These are phyloP conservation scores for Leptopilina syphax DNA, from an alignment of 2,888 invertebrate genomes.

Conservation along the genomic window DNA sequence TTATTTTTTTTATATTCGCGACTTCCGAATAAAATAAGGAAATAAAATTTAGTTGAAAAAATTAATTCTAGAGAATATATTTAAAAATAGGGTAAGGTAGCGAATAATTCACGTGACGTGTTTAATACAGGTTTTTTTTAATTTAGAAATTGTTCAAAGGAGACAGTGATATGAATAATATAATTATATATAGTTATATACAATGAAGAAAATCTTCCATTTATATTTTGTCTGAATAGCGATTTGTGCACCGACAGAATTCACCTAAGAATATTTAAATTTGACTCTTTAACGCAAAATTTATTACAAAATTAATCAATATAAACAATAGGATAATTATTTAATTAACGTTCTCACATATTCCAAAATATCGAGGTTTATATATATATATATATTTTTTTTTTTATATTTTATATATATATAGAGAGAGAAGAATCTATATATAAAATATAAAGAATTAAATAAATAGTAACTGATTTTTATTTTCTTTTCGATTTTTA, in stretches of 20 bases:
- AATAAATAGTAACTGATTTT: constrained; percentile 17
- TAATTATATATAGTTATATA: constrained; percentile 78
- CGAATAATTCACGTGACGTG: constrained; percentile 55
- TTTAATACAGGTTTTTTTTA: constrained; percentile 80
- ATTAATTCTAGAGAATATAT: no score
- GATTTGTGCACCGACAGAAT: constrained; percentile 56
- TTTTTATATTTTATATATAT: no score
- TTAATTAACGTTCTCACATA: constrained; percentile 53
- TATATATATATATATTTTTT: background rate
- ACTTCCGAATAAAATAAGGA: no score
- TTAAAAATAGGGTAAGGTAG: constrained; percentile 47
- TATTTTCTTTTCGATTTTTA: background rate
- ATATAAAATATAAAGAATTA: constrained; percentile 4
- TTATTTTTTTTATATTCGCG: no score
- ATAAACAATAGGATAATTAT: constrained; percentile 43
- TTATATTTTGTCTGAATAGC: constrained; percentile 56
- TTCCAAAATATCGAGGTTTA: constrained; percentile 58
- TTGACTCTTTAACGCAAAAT: constrained; percentile 49
- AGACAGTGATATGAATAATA: constrained; percentile 85
- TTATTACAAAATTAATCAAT: constrained; percentile 26
- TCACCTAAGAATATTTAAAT: constrained; percentile 56
- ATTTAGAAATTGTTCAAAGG: constrained; percentile 89
- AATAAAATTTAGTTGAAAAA: no score
- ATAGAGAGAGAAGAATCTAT: no score
- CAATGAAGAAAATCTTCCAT: constrained; percentile 76